Base-by-base conservation (phyloP, 2,113 vertebrate genomes). In the Sinocyclocheilus anophthalmus region DNA sequence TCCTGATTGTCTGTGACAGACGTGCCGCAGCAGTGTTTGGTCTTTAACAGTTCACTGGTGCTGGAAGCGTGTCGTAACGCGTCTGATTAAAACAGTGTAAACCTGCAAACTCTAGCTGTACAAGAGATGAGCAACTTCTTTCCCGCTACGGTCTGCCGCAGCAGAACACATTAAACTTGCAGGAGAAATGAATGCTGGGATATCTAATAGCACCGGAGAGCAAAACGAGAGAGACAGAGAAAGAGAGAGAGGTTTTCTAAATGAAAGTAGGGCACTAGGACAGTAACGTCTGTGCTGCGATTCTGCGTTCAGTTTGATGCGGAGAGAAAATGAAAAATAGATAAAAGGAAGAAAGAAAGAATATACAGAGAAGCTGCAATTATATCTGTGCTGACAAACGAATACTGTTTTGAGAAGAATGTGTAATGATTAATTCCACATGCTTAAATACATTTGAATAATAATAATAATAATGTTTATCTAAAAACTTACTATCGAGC, bases 221-320 rank as follows among this genome's bases (percentile, higher is more conserved):
- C 88, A 92, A 93, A 92, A 93, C 87, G 89, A 63, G 48, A 30
- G 75, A 48, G 45, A 48, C 0, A 3, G 61, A 22, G 45, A 42
- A 42, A 33, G 67, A 37, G 73, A 59, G 8, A 69, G 55, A 55
- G 90, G 75, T 80, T 73, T 63, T 87, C 86, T 70, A 80, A 91
- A 92, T 83, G 90, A 92, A 93, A 93, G 86, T 94, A 90, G 93
- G 94, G 93, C 93, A 94, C 88, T 95, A 92, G 94, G 94, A 94
- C 94, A 93, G 90, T 84, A 89, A 84, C 57, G 82, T 53, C 55
- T 77, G 67, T 20, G 53, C 67, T 33, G 53, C n/a, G 14, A 63
- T 84, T n/a, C 61, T 37, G 48, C 55, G 18, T 59, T 69, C 53
- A 22, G n/a, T 70, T 20, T 70, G 16, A 53, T 7, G 18, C 5